Base-by-base conservation (phyloP, 2,888 invertebrate species). In the Drosophila mimica region DNA sequence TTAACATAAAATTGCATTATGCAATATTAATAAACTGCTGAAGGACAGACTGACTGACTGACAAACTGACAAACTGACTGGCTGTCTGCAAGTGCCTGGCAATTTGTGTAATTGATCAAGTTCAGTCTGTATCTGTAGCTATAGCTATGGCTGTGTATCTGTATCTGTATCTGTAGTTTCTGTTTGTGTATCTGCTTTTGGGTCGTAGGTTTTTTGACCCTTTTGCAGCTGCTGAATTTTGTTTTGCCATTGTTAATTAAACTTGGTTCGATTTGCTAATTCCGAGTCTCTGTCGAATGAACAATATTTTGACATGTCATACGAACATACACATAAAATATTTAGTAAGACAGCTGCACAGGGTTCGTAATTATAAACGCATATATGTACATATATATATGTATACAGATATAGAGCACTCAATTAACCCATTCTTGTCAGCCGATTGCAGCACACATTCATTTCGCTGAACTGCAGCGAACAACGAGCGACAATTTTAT, bases 1-100 rank as follows among this genome's bases (percentile, higher is more conserved):
- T 93, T 93, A 92, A 93, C 89, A 93, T 90, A 86, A 90, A 92
- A 93, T 93, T 92, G 86, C 83, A 92, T 92, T 93, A 92, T 86
- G 87, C 82, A 87, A 89, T 83, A 86, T 83, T 89, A 82, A 80
- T 89, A 85, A 82, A 90, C 86, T 83, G 84, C 69, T 70, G 87
- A 88, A 79, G 78, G 85, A 77, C 77, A 70, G 65, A 34, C 72
- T 65, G 79, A 63, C 63, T 43, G 64, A 30, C 68, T 57, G 64
- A n/a, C 51, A 15, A 48, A 33, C 54, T 7, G 69, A 49, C 70
- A 57, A 60, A 40, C 58, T 51, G 25, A 20, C 34, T n/a, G 60
- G 34, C 36, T 59, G 60, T 43, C 57, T 62, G 56, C 38, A 70
- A 75, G 68, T 83, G 86, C 71, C 82, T 65, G 88, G 75, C 84